Base-by-base conservation (phyloP, 2,888 invertebrate genomes). In the Lochmaea crataegi region DNA sequence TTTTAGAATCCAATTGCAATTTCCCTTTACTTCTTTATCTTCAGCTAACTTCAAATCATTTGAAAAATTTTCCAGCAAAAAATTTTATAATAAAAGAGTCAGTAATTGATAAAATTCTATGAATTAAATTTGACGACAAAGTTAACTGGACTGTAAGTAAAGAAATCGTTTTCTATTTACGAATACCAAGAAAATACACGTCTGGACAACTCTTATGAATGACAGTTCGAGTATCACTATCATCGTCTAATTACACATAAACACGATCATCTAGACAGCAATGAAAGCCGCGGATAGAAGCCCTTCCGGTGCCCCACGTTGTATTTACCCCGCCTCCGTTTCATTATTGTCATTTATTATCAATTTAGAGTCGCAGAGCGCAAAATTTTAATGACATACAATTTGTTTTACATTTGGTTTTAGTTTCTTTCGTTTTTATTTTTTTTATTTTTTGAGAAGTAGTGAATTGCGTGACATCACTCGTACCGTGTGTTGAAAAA, bases 271-370 rank as follows among this genome's bases (percentile, higher is more conserved):
- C 76, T 70, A 77, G 77, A 76, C 73, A 71, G 75, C 69, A 77
- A 76, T 78, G 78, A 78, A 80, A 84, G 82, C 83, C 77, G 82
- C 82, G 83, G 80, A 81, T 78, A 79, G 68, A 75, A 80, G 78
- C 81, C 83, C 84, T 85, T 85, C 85, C 85, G 83, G 85, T 83
- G 83, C 80, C 81, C 81, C 76, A 77, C 82, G 84, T 83, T 83
- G 82, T 82, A 85, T 80, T 81, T 81, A 80, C 80, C 82, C 82
- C 85, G 85, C 86, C 85, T 79, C 81, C 85, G 80, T 84, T 86
- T 85, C 84, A 86, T 86, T 86, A 86, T 85, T 86, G 86, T 86
- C 86, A 86, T 86, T 86, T 85, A 85, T 85, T 86, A 86, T 85
- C 85, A 86, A 86, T 86, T 86, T 85, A 83, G 82, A 84, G 80